Base-by-base conservation (phyloP, 2,888 invertebrate genomes). In the Imbricaverruca yamaguchii region DNA sequence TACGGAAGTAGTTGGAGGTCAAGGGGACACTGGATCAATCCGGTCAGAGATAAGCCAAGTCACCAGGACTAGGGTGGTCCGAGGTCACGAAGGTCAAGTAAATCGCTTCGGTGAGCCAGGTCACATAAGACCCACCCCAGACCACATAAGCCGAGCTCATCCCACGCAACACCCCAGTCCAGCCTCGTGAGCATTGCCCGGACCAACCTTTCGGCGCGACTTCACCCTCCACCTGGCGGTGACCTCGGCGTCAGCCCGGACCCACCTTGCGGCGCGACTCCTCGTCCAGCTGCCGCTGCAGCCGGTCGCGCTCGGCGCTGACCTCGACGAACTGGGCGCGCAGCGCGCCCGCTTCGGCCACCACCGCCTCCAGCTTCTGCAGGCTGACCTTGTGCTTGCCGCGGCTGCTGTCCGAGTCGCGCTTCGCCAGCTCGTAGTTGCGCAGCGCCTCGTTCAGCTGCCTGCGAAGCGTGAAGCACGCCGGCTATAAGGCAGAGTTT, bases 341-440 rank as follows among this genome's bases (percentile, higher is more conserved):
- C 85, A 92, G 92, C 87, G 93, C 90, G 18, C 95, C 93, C 86
- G 93, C 92, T 86, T 95, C 95, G 87, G 94, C 95, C 87, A 95
- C 94, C 85, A 93, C 92, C 88, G 94, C 95, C 84, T 95, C 90
- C 85, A 91, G 92, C 87, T 94, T 94, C 86, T 93, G 92, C 86
- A 92, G 91, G 84, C 53, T 10, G 61, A 80, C 59, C 80, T 80
- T 80, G 39, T 80, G 78, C 84, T 83, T 53, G 21, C 56, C n/a
- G 55, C 77, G 77, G 7, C 84, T 10, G 84, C 83, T n/a, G 84
- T 69, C 80, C 15, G 69, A 23, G 25, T 80, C 80, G 15, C 67
- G 67, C 65, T 69, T 25, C n/a, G 77, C 77, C 55, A n/a, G 2
- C 77, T 77, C 69, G 15, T 15, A 69, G 39, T 25, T 13, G 15